A percentile compares a stretch with the other conserved stretches of the same genome.
Evolutionary conservation across 2,888 invertebrate species (phyloP).

Genomic region (Ceraclea dissimilis): DNA sequence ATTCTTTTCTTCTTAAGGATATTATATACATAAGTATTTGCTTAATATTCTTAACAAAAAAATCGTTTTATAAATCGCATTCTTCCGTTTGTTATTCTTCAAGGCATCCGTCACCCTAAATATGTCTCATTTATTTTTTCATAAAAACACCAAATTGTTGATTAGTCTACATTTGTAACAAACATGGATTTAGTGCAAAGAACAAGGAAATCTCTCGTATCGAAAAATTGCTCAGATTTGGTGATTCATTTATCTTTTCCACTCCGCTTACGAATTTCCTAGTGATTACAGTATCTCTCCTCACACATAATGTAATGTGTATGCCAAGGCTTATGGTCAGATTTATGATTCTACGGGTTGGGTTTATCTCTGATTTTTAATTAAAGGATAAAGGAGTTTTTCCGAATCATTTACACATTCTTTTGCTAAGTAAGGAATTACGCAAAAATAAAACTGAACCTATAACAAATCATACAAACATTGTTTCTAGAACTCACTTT

Average conservation of each 20-base stretch:
- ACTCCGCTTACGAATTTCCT: slow-evolving; percentile 10
- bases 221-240: slow-evolving; percentile 18
- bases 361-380: slow-evolving; percentile 1
- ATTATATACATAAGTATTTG: too few relatives aligned
- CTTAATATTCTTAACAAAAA: too few relatives aligned
- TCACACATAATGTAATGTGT: background rate
- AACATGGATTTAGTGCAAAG: background rate
- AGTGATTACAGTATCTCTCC: slow-evolving; percentile 1
- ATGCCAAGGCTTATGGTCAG: background rate
- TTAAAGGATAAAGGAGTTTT: background rate
- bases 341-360: background rate
- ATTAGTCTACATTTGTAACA: background rate
- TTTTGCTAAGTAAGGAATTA: too few relatives aligned
- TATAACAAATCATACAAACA: too few relatives aligned
- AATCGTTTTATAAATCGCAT: background rate
- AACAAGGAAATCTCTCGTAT: slow-evolving; percentile 5
- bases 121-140: background rate
- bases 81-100: background rate
- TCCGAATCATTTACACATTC: background rate
- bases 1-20: too few relatives aligned
- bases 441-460: too few relatives aligned
- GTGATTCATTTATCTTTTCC: slow-evolving; percentile 23
- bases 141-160: background rate
- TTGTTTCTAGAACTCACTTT: too few relatives aligned
- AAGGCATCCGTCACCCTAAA: background rate